Conservation (phyloP, 2,797 vertebrate species). For the Thamnophis elegans region DNA sequence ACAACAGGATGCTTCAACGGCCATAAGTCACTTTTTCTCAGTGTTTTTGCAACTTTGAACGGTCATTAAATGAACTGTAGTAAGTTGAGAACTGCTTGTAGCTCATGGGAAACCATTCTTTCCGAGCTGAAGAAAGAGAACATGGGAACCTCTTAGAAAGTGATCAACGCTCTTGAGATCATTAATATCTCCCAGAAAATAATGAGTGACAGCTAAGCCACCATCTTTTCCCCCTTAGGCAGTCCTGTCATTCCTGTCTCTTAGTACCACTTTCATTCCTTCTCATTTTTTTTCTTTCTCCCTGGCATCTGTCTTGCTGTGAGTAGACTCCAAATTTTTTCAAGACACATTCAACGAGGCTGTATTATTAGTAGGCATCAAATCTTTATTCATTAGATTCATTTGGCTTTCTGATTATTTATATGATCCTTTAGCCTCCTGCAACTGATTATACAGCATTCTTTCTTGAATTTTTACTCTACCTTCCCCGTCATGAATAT, state of each 20-base stretch:
- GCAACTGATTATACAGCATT: constrained; percentile 19
- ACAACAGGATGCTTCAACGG: neutral
- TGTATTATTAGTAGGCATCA: constrained; percentile 26
- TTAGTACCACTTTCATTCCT: constrained; percentile 50
- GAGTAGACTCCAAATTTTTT: constrained; percentile 49
- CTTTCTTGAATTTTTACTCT: constrained; percentile 23
- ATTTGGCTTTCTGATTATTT: constrained; percentile 13
- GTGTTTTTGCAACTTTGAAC: neutral
- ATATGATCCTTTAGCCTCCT: constrained; percentile 22
- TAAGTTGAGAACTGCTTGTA: neutral
- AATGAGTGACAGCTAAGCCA: constrained; percentile 44
- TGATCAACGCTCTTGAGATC: constrained; percentile 26
- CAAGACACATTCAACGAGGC: constrained; percentile 28
- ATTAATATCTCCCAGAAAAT: constrained; percentile 45
- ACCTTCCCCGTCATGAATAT: constrained; percentile 5
- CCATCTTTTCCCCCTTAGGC: constrained; percentile 19
- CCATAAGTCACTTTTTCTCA: neutral
- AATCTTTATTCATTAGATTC: constrained; percentile 27
- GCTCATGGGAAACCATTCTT: neutral
- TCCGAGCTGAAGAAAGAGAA: constrained; percentile 36
- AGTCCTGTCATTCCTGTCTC: constrained; percentile 53
- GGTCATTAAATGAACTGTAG: neutral
- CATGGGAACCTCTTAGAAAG: constrained; percentile 27
- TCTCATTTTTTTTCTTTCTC: constrained; percentile 55
- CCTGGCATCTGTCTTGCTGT: constrained; percentile 49